Evolutionary conservation across 2,888 invertebrate species (phyloP).

Genomic region (Schrankia costaestrigalis): DNA sequence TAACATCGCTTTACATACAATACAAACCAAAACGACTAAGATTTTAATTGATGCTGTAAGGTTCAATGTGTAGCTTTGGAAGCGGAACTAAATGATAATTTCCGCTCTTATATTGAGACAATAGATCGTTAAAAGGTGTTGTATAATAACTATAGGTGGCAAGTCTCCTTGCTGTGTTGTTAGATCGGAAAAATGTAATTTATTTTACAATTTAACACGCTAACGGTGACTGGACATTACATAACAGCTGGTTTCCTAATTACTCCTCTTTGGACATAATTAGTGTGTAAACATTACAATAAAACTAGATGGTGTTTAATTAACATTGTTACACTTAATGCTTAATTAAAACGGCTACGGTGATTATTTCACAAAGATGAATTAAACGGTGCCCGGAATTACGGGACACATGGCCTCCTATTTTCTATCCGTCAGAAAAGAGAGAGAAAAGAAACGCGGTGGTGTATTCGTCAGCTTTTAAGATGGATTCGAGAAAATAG

Average conservation of each 20-base stretch:
- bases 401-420: too few relatives aligned
- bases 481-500: too few relatives aligned
- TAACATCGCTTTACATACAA: conserved; percentile 34
- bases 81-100: conserved; percentile 59
- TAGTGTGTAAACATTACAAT: conserved; percentile 2
- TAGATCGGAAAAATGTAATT: conserved; percentile 34
- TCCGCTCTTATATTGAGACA: conserved; percentile 45
- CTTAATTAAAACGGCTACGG: too few relatives aligned
- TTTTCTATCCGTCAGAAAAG: too few relatives aligned
- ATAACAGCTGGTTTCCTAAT: conserved; percentile 22
- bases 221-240: conserved; percentile 22
- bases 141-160: conserved; percentile 35
- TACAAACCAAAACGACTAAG: conserved; percentile 27
- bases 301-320: too few relatives aligned
- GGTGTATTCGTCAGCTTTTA: too few relatives aligned
- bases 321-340: too few relatives aligned
- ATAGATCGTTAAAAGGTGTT: conserved; percentile 45
- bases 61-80: conserved; percentile 39
- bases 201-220: conserved; percentile 35
- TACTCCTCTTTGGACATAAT: conserved; percentile 2
- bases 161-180: conserved; percentile 24
- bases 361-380: too few relatives aligned
- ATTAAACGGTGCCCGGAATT: too few relatives aligned
- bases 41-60: conserved; percentile 32
- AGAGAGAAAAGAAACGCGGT: too few relatives aligned